Base-by-base conservation (phyloP, 2,797 vertebrate species). In the Chelon auratus region DNA sequence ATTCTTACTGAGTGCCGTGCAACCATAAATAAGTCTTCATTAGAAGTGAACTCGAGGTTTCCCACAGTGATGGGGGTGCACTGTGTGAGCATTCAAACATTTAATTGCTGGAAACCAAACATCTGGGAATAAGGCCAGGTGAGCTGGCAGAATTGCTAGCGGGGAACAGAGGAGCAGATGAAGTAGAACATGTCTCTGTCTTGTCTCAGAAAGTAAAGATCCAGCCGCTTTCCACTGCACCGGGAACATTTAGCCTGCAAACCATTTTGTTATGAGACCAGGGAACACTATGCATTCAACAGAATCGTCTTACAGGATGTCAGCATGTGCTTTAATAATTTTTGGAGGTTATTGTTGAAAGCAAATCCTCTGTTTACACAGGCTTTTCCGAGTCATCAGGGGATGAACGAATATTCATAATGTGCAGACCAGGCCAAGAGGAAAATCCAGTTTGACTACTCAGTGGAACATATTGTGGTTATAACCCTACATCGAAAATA, bases 71-170 rank as follows among this genome's bases (percentile, higher is more conserved):
- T 59, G 66, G 58, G 42, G 42, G 62, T 50, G 57, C 75, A 69
- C 68, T 80, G 77, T 68, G 50, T 79, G 88, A 90, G 81, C 80
- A 87, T 80, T 91, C 93, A 92, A 81, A 91, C 62, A 90, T 91
- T 72, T 50, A 75, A 91, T 82, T 85, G 84, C 81, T 92, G 85
- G 80, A 94, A 93, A 89, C 68, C 88, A 88, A 91, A 91, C 13
- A 39, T 92, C 85, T 75, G 81, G 87, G 93, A 92, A 85, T 82
- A 77, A 83, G 76, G 80, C 93, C 91, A 93, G 88, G 86, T 86
- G 89, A 83, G 90, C 77, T 89, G 93, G 66, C 79, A 84, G 82
- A 89, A 78, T 57, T 20, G 79, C 85, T 87, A 54, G 79, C 68
- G 42, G 77, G 80, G 76, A 84, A 91, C 81, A 91, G 82, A 83